Conservation (phyloP, 53 echinoderm and acorn worm genomes). For the Antedon mediterranea region DNA sequence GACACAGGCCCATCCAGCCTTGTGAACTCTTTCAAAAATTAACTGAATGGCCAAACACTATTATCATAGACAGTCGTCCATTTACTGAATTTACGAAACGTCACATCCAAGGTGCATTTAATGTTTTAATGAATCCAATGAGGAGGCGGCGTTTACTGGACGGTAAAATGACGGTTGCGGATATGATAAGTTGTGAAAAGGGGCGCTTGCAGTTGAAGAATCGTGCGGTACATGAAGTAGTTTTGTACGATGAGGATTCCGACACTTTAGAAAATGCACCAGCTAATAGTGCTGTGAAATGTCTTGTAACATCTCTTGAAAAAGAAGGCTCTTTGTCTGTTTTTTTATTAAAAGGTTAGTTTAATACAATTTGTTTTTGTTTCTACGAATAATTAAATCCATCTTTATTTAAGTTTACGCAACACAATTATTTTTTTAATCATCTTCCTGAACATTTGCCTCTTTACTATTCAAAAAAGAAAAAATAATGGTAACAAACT, state of each 20-base stretch:
- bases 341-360: constrained; percentile 68
- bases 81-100: constrained; percentile 65
- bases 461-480: no score
- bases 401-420: no score
- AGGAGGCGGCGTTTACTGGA: constrained; percentile 57
- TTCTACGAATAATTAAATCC: no score
- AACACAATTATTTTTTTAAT: no score
- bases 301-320: constrained; percentile 56
- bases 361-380: no score
- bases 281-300: constrained; percentile 42
- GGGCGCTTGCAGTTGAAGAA: constrained; percentile 48
- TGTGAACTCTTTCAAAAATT: neutral
- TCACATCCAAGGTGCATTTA: constrained; percentile 71
- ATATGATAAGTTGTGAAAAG: constrained; percentile 66
- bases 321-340: constrained; percentile 54
- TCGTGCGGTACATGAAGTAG: constrained; percentile 45
- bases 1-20: neutral
- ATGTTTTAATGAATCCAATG: constrained; percentile 61
- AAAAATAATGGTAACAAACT: no score
- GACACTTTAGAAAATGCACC: constrained; percentile 44
- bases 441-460: no score
- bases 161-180: constrained; percentile 61
- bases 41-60: neutral
- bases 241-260: constrained; percentile 87
- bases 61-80: constrained; percentile 71